Base-by-base conservation (phyloP, 2,113 vertebrate genomes). In the Chamaea fasciata region DNA sequence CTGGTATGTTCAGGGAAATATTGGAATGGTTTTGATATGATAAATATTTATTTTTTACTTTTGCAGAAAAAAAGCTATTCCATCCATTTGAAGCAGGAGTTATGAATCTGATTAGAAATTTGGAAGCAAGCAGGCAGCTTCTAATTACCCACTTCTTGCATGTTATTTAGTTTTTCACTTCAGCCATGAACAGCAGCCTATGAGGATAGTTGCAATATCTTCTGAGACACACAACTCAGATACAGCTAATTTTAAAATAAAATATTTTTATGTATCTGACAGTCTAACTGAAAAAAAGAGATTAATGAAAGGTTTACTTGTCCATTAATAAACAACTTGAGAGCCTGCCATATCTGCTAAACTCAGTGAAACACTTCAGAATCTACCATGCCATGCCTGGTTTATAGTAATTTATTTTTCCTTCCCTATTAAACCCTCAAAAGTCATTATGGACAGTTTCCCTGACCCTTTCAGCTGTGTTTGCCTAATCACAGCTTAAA, bases 11-110 rank as follows among this genome's bases (percentile, higher is more conserved):
- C 31, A 74, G 87, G 73, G 83, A 89, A 92, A 90, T 81, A 52
- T 0, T 24, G 53, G 47, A 68, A 75, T 6, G 44, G 44, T 21
- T 93, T 81, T 86, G 37, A 84, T 78, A 83, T 7, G 60, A 86
- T 77, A 94, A 85, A 83, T 90, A 70, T 83, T 91, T 94, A 59
- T 81, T 80, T 89, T 80, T 92, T 47, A 46, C 47, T 94, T 83
- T 60, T 71, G 41, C 55, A 3, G 42, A 71, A 62, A 53, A 81
- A 10, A 41, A 19, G 1, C 27, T 44, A 67, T 93, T 82, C 49
- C 77, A 77, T 89, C 46, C 68, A 91, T 74, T 67, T 91, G 42
- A 75, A 79, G 70, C 26, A 76, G 37, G 42, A 87, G 30, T 73
- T 60, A 83, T 8, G 28, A 79, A 90, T 42, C 52, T 76, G 65